Percentiles rank a stretch among this genome's conserved stretches.
Conservation (phyloP, 2,888 invertebrate species). For the Protophormia terraenovae region DNA sequence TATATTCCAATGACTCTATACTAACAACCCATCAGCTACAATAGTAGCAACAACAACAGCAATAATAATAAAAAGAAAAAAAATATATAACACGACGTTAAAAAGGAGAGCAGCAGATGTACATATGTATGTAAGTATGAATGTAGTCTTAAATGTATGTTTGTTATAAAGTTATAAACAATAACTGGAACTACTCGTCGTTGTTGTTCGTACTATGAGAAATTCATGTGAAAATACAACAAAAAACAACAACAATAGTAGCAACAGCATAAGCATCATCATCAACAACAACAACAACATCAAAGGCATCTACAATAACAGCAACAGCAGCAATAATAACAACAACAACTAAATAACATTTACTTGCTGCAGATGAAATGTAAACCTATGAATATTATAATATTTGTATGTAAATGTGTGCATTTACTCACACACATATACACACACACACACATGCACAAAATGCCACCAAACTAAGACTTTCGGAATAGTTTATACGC, state of each 20-base stretch:
- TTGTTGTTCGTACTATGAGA: slow-evolving; percentile 56
- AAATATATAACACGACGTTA: slow-evolving; percentile 29
- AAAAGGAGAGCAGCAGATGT: slow-evolving; percentile 54
- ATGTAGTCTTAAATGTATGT: too few relatives aligned
- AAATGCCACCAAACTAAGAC: slow-evolving; percentile 45
- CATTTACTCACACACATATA: not conserved
- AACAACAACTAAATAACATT: slow-evolving; percentile 28
- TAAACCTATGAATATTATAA: slow-evolving; percentile 50
- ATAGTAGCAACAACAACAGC: slow-evolving; percentile 24
- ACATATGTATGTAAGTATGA: slow-evolving; percentile 8
- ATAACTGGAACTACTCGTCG: slow-evolving; percentile 64
- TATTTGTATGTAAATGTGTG: not conserved
- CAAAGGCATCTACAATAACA: slow-evolving; percentile 25
- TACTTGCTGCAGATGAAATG: slow-evolving; percentile 63
- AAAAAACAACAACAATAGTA: slow-evolving; percentile 42
- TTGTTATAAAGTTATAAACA: slow-evolving; percentile 61
- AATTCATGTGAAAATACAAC: slow-evolving; percentile 61
- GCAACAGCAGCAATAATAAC: slow-evolving; percentile 2
- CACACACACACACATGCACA: not conserved
- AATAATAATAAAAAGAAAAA: slow-evolving; percentile 23
- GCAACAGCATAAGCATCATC: slow-evolving; percentile 23
- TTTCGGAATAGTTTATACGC: slow-evolving; percentile 63
- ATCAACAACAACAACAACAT: slow-evolving; percentile 40
- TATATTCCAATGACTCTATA: slow-evolving; percentile 58
- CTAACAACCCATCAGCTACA: slow-evolving; percentile 39